A percentile compares a stretch with the other conserved stretches of the same genome.
These are phyloP conservation scores for Scolopax mira DNA, from an alignment of 2,113 vertebrate species.

Conservation along the genomic window DNA sequence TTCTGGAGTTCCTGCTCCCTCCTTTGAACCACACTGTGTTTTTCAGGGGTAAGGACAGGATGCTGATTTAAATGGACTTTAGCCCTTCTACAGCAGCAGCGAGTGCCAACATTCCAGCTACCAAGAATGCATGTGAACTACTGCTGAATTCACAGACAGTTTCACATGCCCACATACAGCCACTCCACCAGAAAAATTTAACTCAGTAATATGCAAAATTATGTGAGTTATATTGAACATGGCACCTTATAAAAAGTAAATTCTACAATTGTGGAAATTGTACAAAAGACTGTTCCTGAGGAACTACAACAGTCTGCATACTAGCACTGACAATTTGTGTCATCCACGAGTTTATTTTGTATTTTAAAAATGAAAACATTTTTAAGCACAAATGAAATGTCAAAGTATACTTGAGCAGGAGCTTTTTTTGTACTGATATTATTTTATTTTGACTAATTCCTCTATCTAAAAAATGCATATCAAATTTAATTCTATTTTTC, in stretches of 20 bases:
- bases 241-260: neutral
- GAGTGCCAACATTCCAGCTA: neutral
- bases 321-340: neutral
- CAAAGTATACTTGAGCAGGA: neutral
- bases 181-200: neutral
- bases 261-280: neutral
- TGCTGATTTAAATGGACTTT: neutral
- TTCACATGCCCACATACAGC: neutral
- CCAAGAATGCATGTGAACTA: neutral
- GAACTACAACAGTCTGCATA: neutral
- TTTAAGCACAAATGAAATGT: neutral
- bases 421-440: neutral
- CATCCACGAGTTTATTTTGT: fast-evolving
- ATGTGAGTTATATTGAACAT: neutral
- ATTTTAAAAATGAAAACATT: neutral
- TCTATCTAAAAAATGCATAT: neutral
- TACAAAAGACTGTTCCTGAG: neutral
- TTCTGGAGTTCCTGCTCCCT: neutral
- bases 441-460: neutral
- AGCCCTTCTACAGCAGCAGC: neutral
- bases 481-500: neutral
- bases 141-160: neutral
- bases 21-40: neutral
- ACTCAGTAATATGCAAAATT: neutral
- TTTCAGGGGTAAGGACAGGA: neutral